Evolutionary conservation across 2,888 invertebrate species (phyloP).

Genomic region (Drosophila seclusa): DNA sequence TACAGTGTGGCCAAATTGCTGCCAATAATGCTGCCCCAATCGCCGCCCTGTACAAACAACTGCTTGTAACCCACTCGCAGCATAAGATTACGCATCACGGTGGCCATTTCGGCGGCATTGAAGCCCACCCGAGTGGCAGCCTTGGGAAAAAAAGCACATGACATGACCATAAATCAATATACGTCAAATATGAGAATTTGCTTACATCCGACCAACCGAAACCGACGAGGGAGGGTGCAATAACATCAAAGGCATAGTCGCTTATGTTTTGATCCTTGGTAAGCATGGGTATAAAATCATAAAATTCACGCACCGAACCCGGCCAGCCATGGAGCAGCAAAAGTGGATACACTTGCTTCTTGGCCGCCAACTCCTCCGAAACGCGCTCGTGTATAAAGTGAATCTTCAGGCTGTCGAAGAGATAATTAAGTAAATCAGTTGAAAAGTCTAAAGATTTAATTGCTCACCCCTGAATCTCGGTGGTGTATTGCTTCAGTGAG

Average conservation of each 20-base stretch:
- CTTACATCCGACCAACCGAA: constrained; percentile 89
- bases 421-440: constrained; percentile 2
- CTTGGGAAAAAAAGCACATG: constrained; percentile 28
- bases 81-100: no score
- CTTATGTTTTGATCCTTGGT: constrained; percentile 85
- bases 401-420: constrained; percentile 85
- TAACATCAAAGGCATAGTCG: constrained; percentile 89
- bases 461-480: constrained; percentile 88
- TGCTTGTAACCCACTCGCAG: no score
- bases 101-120: no score
- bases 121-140: no score
- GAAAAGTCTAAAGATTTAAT: background rate
- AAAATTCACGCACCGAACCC: constrained; percentile 92
- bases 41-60: no score
- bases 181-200: background rate
- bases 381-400: constrained; percentile 89
- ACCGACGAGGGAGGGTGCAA: constrained; percentile 89
- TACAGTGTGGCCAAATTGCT: no score
- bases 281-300: constrained; percentile 89
- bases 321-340: constrained; percentile 95
- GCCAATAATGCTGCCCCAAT: no score
- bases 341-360: constrained; percentile 87
- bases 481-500: constrained; percentile 90
- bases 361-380: constrained; percentile 85
- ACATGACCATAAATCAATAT: constrained; percentile 10